Evolutionary conservation across 2,888 invertebrate species (phyloP), one percentile per base, ranked within the genome.

Genomic region (Automeris io): DNA sequence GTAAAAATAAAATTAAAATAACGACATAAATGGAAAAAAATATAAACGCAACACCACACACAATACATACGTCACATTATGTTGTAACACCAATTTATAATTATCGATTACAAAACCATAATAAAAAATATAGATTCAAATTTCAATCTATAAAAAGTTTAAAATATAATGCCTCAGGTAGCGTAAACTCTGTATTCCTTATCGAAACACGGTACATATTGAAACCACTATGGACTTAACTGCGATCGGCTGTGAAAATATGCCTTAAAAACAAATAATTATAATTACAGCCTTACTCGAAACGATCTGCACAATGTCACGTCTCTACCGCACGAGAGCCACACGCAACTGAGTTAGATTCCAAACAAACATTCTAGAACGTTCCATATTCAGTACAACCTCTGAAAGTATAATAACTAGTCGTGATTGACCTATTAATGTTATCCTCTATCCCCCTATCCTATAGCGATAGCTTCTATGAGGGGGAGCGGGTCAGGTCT

Each of bases 371-470:
- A 37, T 46, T 56, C 57, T 54, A 47, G 58, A 61, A 54, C 43
- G 32, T 45, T 57, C 51, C 44, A 48, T 46, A 42, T 35, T 46
- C 46, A 47, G 54, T 41, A 61, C 54, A 67, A 36, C 62, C 63
- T 50, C 46, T 49, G 38, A 57, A 61, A 45, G 24, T 41, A 33
- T 45, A 23, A 41, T 37, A 39, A 37, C 50, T 43, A 50, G 12
- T 23, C 4, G n/a, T 36, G 21, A n/a, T 18, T 34, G 56, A 54
- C 38, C 56, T 40, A 22, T 35, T 8, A 2, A 6, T 23, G 5
- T 18, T 11, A 13, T 18, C 8, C 31, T 23, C 22, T 23, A 32
- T 22, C 9, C 29, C 36, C 29, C 2, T 9, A 21, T 4, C n/a
- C 29, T 9, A 13, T 9, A 21, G 23, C 12, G 9, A 3, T 4